Conservation (phyloP, 2,888 invertebrate genomes). For the Trachelus stipa region DNA sequence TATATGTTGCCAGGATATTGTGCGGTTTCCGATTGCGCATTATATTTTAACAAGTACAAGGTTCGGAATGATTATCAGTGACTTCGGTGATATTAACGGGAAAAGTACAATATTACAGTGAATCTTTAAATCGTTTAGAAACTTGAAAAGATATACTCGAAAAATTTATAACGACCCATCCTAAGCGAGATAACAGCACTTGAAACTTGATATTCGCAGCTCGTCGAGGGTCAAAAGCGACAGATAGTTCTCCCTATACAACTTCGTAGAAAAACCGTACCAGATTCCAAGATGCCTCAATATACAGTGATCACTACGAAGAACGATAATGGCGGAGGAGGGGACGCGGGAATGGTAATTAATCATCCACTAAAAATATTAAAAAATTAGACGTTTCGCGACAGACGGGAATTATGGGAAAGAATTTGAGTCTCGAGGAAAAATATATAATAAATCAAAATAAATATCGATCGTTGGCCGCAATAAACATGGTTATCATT, state of each 20-base stretch:
- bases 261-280: slow-evolving; percentile 28
- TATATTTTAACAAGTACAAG: neutral
- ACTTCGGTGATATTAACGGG: neutral
- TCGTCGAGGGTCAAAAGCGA: slow-evolving; percentile 30
- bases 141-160: neutral
- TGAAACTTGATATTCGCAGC: slow-evolving; percentile 18
- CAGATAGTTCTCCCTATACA: slow-evolving; percentile 38
- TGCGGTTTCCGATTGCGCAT: neutral
- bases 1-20: neutral
- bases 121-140: neutral
- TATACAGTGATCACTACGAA: slow-evolving; percentile 35
- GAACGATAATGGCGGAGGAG: slow-evolving; percentile 10
- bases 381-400: neutral
- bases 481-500: neutral
- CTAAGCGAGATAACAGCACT: neutral
- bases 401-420: neutral
- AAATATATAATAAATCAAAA: neutral
- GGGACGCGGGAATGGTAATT: slow-evolving; percentile 34
- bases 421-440: too few relatives aligned
- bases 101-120: neutral
- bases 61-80: neutral
- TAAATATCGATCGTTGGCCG: neutral
- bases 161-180: neutral
- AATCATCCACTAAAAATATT: neutral
- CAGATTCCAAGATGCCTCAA: slow-evolving; percentile 25